phyloP scores from a whole-genome alignment of 2,113 vertebrate species.

The Phainopepla nitens region DNA sequence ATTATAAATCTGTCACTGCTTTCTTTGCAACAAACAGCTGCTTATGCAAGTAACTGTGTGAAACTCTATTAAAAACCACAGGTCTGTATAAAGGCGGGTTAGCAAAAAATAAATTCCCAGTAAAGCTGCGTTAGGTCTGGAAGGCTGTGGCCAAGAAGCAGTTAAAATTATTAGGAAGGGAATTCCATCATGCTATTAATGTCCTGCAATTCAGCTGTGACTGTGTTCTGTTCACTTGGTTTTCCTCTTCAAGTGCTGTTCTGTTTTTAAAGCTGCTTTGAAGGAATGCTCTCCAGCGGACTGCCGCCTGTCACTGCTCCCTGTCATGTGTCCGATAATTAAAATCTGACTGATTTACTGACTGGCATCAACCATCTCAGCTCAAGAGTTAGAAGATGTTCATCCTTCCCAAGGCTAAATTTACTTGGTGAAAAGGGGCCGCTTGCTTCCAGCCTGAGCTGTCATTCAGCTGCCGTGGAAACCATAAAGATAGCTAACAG shows the following conservation, averaged over 20 bases:
- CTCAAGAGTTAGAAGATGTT: conserved; percentile 76
- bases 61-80: conserved; percentile 67
- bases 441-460: conserved; percentile 71
- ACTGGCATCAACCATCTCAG: conserved; percentile 76
- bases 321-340: conserved; percentile 87
- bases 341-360: conserved; percentile 90
- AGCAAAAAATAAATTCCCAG: background rate
- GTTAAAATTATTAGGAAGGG: conserved; percentile 54
- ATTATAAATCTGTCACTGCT: conserved; percentile 70
- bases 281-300: conserved; percentile 81
- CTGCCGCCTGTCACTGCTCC: conserved; percentile 78
- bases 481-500: conserved; percentile 80
- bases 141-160: conserved; percentile 1
- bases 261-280: conserved; percentile 76
- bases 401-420: conserved; percentile 84
- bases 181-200: conserved; percentile 45
- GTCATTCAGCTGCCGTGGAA: conserved; percentile 84
- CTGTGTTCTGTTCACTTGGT: conserved; percentile 44
- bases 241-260: conserved; percentile 70
- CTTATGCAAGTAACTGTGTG: conserved; percentile 63
- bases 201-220: conserved; percentile 69
- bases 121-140: background rate
- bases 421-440: conserved; percentile 78
- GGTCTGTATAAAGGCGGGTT: background rate
- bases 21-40: conserved; percentile 64